phyloP scores from a whole-genome alignment of 2,797 vertebrate genomes.

The Protosalanx chinensis region DNA sequence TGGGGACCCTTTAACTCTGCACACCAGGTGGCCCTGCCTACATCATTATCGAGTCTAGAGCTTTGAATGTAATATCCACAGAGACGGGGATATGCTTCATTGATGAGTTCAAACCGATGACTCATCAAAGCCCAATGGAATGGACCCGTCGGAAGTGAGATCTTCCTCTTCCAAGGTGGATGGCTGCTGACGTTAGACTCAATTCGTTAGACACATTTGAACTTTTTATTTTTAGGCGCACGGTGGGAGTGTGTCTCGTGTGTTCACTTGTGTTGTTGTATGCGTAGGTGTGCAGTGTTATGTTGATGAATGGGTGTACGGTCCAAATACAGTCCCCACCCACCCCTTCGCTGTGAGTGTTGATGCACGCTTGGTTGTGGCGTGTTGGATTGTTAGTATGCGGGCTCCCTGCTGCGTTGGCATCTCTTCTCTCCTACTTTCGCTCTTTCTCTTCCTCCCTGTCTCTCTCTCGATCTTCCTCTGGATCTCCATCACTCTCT shows the following conservation, averaged over 20 bases:
- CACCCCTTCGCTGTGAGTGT: no score
- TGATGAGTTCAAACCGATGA: not conserved
- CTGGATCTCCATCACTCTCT: conserved; percentile 34
- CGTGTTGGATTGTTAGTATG: no score
- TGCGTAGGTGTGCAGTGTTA: not conserved
- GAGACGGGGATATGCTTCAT: not conserved
- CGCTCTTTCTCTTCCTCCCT: conserved; percentile 6
- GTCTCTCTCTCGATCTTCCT: conserved; percentile 15
- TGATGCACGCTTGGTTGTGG: no score
- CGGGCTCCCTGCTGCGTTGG: no score
- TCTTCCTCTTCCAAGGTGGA: not conserved
- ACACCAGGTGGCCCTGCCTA: not conserved
- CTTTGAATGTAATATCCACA: not conserved
- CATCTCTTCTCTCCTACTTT: no score
- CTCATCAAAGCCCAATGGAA: no score
- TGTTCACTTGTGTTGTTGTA: not conserved
- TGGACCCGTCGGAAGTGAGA: no score
- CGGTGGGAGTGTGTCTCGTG: conserved; percentile 3
- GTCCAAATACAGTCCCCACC: not conserved
- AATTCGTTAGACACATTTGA: not conserved
- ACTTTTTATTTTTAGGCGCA: conserved; percentile 4
- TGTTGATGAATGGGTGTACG: not conserved
- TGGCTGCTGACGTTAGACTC: not conserved
- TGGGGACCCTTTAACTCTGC: not conserved
- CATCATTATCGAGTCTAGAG: not conserved